Percentiles rank a stretch among this genome's conserved stretches.
These are phyloP conservation scores for Endomychus coccineus DNA, from an alignment of 2,888 invertebrate species.

Conservation along the genomic window DNA sequence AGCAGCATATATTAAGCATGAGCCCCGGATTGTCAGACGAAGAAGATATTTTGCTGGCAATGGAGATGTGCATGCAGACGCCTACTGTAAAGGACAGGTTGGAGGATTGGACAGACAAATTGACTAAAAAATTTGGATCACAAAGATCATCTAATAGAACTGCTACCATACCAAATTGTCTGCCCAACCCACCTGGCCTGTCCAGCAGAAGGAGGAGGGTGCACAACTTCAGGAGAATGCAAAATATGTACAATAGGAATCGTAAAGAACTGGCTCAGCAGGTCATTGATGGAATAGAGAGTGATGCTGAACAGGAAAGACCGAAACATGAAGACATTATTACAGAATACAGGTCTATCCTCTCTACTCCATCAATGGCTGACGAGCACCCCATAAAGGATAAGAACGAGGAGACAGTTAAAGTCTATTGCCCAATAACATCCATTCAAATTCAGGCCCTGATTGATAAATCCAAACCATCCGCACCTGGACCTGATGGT, in stretches of 20 bases:
- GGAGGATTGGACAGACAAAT: not conserved
- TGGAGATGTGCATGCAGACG: not conserved
- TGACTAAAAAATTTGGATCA: not conserved
- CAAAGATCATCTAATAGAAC: not conserved
- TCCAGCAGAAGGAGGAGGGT: not conserved
- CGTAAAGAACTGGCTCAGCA: not conserved
- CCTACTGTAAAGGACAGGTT: not conserved
- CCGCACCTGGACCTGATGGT: conserved; percentile 14
- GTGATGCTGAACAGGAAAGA: not conserved
- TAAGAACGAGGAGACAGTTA: not conserved
- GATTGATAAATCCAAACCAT: not conserved
- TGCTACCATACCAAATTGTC: no score
- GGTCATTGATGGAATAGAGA: not conserved
- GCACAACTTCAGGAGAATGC: not conserved
- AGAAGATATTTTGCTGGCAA: not conserved
- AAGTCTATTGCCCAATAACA: not conserved
- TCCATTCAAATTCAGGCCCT: not conserved
- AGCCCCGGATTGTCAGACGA: not conserved
- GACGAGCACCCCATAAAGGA: not conserved
- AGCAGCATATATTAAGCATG: not conserved
- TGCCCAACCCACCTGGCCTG: no score
- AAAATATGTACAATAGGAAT: not conserved
- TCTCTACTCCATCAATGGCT: not conserved
- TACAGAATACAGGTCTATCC: not conserved
- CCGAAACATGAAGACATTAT: not conserved